Percentiles rank a stretch among this genome's conserved stretches.
Evolutionary conservation across 2,888 invertebrate genomes (phyloP).

Genomic region (Hypomecis punctinalis): DNA sequence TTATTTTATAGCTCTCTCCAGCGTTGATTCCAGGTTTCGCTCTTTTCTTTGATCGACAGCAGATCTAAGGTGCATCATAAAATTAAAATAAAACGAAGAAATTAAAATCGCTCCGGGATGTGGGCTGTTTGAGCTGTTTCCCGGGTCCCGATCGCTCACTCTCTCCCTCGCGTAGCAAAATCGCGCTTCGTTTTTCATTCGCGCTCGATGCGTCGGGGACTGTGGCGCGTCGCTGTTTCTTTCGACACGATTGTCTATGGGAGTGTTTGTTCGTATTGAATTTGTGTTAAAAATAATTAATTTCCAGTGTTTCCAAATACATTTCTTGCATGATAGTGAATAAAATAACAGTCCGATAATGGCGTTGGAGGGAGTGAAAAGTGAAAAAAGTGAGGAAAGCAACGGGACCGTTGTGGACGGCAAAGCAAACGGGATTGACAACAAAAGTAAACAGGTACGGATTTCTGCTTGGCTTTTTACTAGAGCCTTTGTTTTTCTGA

Average conservation of each 20-base stretch:
- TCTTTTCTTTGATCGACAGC: neutral
- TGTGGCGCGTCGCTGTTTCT: slow-evolving; percentile 59
- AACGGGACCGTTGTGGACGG: slow-evolving; percentile 80
- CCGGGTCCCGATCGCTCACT: slow-evolving; percentile 47
- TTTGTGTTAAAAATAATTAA: slow-evolving; percentile 71
- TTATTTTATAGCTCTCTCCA: too few species aligned
- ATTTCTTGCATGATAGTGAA: slow-evolving; percentile 80
- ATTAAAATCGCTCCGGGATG: slow-evolving; percentile 10
- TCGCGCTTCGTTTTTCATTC: slow-evolving; percentile 68
- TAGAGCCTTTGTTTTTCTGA: slow-evolving; percentile 51
- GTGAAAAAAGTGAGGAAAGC: slow-evolving; percentile 84
- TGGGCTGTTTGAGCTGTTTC: slow-evolving; percentile 9
- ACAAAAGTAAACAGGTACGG: slow-evolving; percentile 85
- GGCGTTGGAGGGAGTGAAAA: slow-evolving; percentile 84
- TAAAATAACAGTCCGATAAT: slow-evolving; percentile 75
- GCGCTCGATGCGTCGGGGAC: slow-evolving; percentile 76
- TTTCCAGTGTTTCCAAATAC: slow-evolving; percentile 65
- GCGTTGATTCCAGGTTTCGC: neutral
- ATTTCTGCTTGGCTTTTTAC: slow-evolving; percentile 56
- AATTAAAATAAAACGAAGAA: neutral
- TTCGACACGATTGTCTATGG: slow-evolving; percentile 74
- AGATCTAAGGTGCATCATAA: neutral
- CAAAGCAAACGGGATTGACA: slow-evolving; percentile 85
- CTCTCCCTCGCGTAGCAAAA: slow-evolving; percentile 50
- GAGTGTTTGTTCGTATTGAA: slow-evolving; percentile 75